Evolutionary conservation across 2,888 invertebrate species (phyloP).

Genomic region (Dysmachus trigonus): DNA sequence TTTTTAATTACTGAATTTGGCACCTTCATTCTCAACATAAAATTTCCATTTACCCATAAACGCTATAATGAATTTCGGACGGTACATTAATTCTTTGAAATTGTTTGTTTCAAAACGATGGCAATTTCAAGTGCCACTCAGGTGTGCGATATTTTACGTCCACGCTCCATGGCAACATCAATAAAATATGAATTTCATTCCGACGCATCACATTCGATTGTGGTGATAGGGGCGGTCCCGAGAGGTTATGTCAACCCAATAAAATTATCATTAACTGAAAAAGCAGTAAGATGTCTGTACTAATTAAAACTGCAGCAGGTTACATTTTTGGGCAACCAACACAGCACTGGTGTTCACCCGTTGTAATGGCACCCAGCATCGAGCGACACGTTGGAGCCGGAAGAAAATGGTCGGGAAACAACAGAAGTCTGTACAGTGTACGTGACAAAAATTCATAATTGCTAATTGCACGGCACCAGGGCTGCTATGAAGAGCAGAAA

Average conservation of each 20-base stretch:
- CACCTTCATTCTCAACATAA: not conserved
- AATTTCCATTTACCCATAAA: not conserved
- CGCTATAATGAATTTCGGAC: not conserved
- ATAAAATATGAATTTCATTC: not conserved
- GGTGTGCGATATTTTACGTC: not conserved
- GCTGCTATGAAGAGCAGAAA: not conserved
- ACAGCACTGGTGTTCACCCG: not conserved
- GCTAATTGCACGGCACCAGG: not conserved
- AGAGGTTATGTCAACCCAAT: not conserved
- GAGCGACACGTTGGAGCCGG: not conserved
- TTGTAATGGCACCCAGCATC: not conserved
- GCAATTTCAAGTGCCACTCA: not conserved
- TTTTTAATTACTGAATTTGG: not conserved
- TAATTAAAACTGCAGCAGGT: conserved; percentile 11
- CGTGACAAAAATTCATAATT: conserved; percentile 34
- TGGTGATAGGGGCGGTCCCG: not conserved
- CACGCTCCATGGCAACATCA: not conserved
- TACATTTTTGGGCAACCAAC: not conserved
- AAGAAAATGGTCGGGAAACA: conserved; percentile 26
- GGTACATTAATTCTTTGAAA: not conserved
- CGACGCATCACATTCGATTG: not conserved
- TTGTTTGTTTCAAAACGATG: not conserved
- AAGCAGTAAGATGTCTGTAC: not conserved
- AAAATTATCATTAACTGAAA: conserved; percentile 22
- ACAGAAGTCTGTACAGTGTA: conserved; percentile 23